Evolutionary conservation across 2,113 vertebrate species (phyloP), one percentile per base, ranked within the genome.

Genomic region (Carettochelys insculpta): DNA sequence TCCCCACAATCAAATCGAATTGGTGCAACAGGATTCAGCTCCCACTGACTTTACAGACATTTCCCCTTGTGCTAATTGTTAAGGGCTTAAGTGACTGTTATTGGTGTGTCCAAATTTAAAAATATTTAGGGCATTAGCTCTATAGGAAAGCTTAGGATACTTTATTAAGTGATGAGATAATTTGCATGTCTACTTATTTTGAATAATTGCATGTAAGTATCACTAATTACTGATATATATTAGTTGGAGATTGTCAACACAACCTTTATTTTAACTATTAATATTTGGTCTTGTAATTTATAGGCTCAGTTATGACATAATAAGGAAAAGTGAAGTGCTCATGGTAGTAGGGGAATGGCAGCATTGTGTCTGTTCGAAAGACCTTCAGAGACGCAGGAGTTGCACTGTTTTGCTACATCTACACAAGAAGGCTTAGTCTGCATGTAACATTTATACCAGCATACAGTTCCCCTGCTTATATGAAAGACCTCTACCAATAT

Each of bases 191-290:
- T 95, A 93, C 80, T 94, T 95, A 87, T 90, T 95, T 91, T 93
- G 78, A 96, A 83, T 91, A 95, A 92, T 53, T 93, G 75, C 68
- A 91, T 86, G 6, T 88, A 90, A 92, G 93, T 90, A 90, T 77
- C 52, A 13, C 76, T 93, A 94, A 96, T 94, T 96, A 93, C 80
- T 83, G 12, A 90, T 88, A 95, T 94, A 96, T 88, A 93, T 96
- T 93, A 93, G 31, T 83, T 34, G 6, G 85, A 38, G 53, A 45
- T 91, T 50, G 0, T 84, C 84, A 87, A 79, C 86, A 92, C 58
- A 93, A 79, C 65, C 77, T 95, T 94, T 92, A 95, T 91, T 95
- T 95, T 95, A 12, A 91, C 89, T 90, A 92, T 91, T 95, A 96
- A 85, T n/a, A 81, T 91, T 92, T 92, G 90, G 7, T 77, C 75